Conservation (phyloP, 1,140 invertebrate species). For the Charaxes varanes region DNA sequence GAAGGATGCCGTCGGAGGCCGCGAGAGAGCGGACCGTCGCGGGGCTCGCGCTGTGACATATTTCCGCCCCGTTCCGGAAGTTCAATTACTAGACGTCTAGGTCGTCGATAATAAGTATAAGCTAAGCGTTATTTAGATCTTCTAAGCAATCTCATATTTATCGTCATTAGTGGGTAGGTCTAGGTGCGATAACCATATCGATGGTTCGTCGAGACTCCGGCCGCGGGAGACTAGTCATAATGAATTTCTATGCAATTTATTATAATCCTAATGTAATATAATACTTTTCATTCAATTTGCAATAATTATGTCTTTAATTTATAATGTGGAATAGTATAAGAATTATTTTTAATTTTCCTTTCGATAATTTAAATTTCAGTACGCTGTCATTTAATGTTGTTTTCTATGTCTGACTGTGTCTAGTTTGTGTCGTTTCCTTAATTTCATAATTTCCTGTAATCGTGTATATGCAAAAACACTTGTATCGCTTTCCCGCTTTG, state of each 20-base stretch:
- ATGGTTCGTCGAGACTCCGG: constrained; percentile 28
- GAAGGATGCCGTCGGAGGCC: no score
- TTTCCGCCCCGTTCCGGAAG: constrained; percentile 19
- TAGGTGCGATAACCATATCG: constrained; percentile 30
- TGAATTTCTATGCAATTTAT: constrained; percentile 53
- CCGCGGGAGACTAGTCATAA: constrained; percentile 61
- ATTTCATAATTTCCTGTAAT: no score
- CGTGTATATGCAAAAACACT: neutral
- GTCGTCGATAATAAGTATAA: constrained; percentile 20
- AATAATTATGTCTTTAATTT: constrained; percentile 22
- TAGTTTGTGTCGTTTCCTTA: no score
- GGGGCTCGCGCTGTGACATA: constrained; percentile 13
- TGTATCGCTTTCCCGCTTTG: constrained; percentile 2
- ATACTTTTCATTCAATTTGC: constrained; percentile 10
- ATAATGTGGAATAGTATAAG: constrained; percentile 15
- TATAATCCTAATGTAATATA: constrained; percentile 26
- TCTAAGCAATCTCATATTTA: constrained; percentile 53
- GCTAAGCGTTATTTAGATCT: constrained; percentile 53
- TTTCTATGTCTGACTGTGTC: no score
- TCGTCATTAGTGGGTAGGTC: constrained; percentile 32
- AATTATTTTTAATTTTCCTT: constrained; percentile 32
- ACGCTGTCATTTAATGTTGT: constrained; percentile 20
- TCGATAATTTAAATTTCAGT: constrained; percentile 15
- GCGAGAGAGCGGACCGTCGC: no score
- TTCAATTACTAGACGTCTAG: constrained; percentile 30